Evolutionary conservation across 2,888 invertebrate species (phyloP), one percentile per base, ranked within the genome.

Genomic region (Spilosoma lubricipeda): DNA sequence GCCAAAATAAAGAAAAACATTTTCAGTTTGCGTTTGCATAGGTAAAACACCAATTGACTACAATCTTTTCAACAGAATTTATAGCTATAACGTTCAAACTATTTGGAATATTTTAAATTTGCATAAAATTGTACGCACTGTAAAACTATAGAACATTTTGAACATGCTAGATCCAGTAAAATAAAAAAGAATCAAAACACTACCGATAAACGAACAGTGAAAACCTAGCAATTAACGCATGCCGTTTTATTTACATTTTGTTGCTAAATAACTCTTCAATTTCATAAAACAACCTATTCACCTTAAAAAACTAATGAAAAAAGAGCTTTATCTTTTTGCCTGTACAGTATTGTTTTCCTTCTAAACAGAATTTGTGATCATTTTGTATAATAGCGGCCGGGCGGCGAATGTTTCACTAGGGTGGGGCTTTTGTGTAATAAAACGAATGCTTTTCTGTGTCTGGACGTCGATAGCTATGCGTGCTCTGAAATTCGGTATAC

Each of bases 201-300:
- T 81, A 59, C 86, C 86, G 82, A 87, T 90, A 90, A 93, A 93
- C 89, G 90, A 90, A 91, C 93, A 90, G 90, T 91, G 88, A 92
- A 93, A 93, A 92, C 91, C 90, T 86, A 92, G 88, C 91, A 92
- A 93, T 93, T 93, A 94, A 92, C 91, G 90, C 90, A 91, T 89
- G 87, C 89, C 89, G 88, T 90, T 91, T 90, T 90, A 92, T 92
- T 92, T 89, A 90, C 92, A 93, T 92, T 91, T 91, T 87, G 89
- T 88, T 89, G 77, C 86, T 86, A 85, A 87, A 87, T 78, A 81
- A 71, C 76, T 78, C 69, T 68, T 71, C 67, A 65, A 74, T 52
- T 68, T 45, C 52, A 42, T 48, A 75, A 80, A 88, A 87, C 70
- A 87, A 75, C 80, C 56, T 85, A 88, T 86, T 59, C 70, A 75